Evolutionary conservation across 2,888 invertebrate genomes (phyloP).

Genomic region (Drosophila rellima): DNA sequence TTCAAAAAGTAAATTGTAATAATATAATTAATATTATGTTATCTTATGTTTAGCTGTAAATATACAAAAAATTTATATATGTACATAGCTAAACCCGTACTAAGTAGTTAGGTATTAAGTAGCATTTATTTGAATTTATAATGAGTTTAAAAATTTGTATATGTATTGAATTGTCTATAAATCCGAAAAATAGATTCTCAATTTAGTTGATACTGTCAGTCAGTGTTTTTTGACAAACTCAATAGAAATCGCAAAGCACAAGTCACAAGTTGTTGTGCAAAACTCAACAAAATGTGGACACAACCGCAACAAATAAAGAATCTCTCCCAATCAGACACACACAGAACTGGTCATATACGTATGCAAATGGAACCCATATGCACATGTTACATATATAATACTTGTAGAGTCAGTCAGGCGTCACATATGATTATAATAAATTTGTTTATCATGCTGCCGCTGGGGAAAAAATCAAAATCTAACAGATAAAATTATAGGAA

Average conservation of each 20-base stretch:
- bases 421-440: slow-evolving; percentile 59
- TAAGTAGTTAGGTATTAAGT: too few species aligned
- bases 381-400: background rate
- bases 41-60: too few species aligned
- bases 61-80: too few species aligned
- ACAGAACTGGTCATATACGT: slow-evolving; percentile 9
- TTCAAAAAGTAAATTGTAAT: too few species aligned
- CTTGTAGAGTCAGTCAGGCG: slow-evolving; percentile 36
- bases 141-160: too few species aligned
- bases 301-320: slow-evolving; percentile 9
- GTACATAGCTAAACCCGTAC: too few species aligned
- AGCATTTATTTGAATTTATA: too few species aligned
- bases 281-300: slow-evolving; percentile 16
- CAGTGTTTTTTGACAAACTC: slow-evolving; percentile 41
- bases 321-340: background rate
- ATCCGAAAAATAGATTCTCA: too few species aligned
- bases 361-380: slow-evolving; percentile 29
- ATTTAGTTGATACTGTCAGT: slow-evolving; percentile 19
- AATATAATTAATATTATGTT: too few species aligned
- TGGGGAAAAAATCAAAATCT: slow-evolving; percentile 11
- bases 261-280: slow-evolving; percentile 28
- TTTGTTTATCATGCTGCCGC: slow-evolving; percentile 41
- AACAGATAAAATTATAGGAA: slow-evolving; percentile 27
- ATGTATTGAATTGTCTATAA: too few species aligned
- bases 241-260: slow-evolving; percentile 25